phyloP scores from a whole-genome alignment of 1,140 invertebrate species.

The Drosophila watanabei region DNA sequence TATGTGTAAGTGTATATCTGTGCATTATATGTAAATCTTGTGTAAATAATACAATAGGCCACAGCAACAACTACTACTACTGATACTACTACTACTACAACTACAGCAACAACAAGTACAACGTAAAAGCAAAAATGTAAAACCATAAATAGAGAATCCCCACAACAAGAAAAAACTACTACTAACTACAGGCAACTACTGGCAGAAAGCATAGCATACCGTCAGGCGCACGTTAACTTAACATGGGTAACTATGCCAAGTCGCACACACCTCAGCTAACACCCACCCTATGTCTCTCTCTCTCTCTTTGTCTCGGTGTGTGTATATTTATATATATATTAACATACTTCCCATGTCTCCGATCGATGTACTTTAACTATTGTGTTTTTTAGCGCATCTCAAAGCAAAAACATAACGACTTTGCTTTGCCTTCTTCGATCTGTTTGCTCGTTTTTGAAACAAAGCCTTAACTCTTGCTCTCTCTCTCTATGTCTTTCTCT shows the following conservation, averaged over 20 bases:
- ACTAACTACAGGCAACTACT: conserved; percentile 60
- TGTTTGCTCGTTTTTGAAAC: conserved; percentile 36
- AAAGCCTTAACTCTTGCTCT: conserved; percentile 55
- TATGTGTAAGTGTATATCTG: conserved; percentile 41
- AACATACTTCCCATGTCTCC: conserved; percentile 27
- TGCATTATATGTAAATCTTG: conserved; percentile 58
- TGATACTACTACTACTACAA: conserved; percentile 31
- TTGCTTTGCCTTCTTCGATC: conserved; percentile 34
- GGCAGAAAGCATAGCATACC: conserved; percentile 73
- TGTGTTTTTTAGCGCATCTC: conserved; percentile 57
- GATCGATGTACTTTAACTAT: conserved; percentile 48
- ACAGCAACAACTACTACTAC: conserved; percentile 46
- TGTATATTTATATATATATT: conserved; percentile 22
- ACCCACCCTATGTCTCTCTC: conserved; percentile 18
- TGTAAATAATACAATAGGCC: conserved; percentile 75
- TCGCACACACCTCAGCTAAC: conserved; percentile 22
- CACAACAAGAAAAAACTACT: conserved; percentile 52
- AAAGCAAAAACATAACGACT: conserved; percentile 22
- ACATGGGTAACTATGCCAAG: conserved; percentile 81
- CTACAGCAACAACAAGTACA: conserved; percentile 45
- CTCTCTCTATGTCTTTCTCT: conserved; percentile 46
- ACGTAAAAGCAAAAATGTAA: conserved; percentile 61
- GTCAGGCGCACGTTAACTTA: conserved; percentile 80
- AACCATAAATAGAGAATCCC: conserved; percentile 57
- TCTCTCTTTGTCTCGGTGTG: conserved; percentile 5